Evolutionary conservation across 2,888 invertebrate species (phyloP).

Genomic region (Caenorhabditis imperialis): DNA sequence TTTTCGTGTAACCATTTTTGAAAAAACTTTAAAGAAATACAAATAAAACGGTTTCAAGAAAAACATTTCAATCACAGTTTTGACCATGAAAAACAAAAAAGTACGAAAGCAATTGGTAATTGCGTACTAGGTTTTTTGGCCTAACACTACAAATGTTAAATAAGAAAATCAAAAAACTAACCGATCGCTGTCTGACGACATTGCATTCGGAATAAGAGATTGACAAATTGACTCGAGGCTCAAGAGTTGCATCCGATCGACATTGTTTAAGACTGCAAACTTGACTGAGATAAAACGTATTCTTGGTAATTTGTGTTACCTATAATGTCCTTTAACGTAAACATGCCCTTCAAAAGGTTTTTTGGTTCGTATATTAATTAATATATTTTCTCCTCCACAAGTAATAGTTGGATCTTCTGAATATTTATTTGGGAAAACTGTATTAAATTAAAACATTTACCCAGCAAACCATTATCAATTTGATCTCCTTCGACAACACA

Average conservation of each 20-base stretch:
- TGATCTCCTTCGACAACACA: slow-evolving; percentile 13
- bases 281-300: background rate
- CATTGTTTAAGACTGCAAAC: slow-evolving; percentile 60
- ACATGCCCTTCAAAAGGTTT: slow-evolving; percentile 71
- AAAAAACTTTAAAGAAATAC: no score
- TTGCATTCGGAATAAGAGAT: slow-evolving; percentile 69
- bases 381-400: slow-evolving; percentile 66
- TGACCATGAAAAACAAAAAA: no score
- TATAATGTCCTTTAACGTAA: slow-evolving; percentile 68
- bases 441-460: slow-evolving; percentile 3
- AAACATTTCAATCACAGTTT: no score
- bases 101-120: no score
- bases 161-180: slow-evolving; percentile 44
- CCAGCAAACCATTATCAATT: slow-evolving; percentile 52
- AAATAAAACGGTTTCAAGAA: no score
- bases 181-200: slow-evolving; percentile 70
- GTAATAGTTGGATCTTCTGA: slow-evolving; percentile 67
- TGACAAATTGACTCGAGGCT: slow-evolving; percentile 63
- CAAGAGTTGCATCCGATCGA: slow-evolving; percentile 68
- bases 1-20: no score
- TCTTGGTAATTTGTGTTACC: slow-evolving; percentile 35
- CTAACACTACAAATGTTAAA: slow-evolving; percentile 11
- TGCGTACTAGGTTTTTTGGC: no score
- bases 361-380: slow-evolving; percentile 66
- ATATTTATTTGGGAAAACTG: background rate